A percentile compares a stretch with the other conserved stretches of the same genome.
These are phyloP conservation scores for Sycon ciliatum DNA, from an alignment of 37 sponge, comb jelly and placozoan species.

Conservation along the genomic window DNA sequence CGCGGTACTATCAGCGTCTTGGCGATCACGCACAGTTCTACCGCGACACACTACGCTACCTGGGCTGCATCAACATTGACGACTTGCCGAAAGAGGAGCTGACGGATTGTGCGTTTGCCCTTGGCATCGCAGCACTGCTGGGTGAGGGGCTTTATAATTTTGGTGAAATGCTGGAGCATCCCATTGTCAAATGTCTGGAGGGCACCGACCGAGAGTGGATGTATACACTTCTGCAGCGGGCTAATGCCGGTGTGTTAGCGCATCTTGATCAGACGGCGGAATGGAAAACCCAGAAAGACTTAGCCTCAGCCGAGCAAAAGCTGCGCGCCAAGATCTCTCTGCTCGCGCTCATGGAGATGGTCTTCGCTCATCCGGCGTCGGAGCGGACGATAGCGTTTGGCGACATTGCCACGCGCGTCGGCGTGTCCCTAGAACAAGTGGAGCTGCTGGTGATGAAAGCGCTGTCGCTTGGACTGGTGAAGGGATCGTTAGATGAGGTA, in stretches of 20 bases:
- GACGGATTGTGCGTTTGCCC: slow-evolving; percentile 54
- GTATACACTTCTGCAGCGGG: slow-evolving; percentile 54
- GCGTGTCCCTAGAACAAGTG: no score
- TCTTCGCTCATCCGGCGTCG: no score
- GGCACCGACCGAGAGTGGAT: slow-evolving; percentile 50
- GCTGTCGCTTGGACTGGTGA: slow-evolving; percentile 65
- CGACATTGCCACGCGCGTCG: no score
- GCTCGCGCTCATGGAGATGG: background rate
- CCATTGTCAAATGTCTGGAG: slow-evolving; percentile 49
- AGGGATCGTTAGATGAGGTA: slow-evolving; percentile 50
- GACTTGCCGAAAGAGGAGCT: slow-evolving; percentile 51
- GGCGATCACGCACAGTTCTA: slow-evolving; percentile 64
- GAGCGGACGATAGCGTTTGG: no score
- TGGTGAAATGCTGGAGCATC: slow-evolving; percentile 53
- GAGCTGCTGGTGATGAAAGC: slow-evolving; percentile 84
- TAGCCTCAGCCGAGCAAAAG: background rate
- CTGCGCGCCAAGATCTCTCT: background rate
- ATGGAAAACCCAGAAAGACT: background rate
- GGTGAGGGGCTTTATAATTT: slow-evolving; percentile 62
- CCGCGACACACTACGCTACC: slow-evolving; percentile 62
- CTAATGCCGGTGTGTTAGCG: slow-evolving; percentile 58
- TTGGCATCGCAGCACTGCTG: slow-evolving; percentile 71
- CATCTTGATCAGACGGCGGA: background rate
- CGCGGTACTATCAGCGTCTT: slow-evolving; percentile 46
- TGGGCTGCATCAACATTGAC: slow-evolving; percentile 74